Base-by-base conservation (phyloP, 2,113 vertebrate species). In the Monarcha castaneiventris region DNA sequence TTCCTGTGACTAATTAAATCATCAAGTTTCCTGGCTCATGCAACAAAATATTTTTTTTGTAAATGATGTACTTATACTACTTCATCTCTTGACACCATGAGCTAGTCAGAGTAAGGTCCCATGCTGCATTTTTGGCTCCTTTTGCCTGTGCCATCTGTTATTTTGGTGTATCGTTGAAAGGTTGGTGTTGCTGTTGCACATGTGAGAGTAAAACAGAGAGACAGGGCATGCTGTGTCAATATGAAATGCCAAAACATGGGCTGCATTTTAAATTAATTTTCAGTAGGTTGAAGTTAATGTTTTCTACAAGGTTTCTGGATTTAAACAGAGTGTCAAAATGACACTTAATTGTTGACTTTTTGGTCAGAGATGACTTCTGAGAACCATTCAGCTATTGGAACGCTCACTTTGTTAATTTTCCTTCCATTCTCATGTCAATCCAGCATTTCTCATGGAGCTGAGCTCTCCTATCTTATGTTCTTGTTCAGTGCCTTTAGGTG, bases 101-200 rank as follows among this genome's bases (percentile, higher is more conserved):
- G 63, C 69, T 58, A 87, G 54, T 81, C 80, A 76, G 61, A 68
- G 22, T 51, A 62, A 84, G 56, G 88, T 89, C 86, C 62, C 18
- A 14, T 41, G 51, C 35, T 95, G 46, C 26, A 63, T 61, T 94
- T 93, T 73, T 96, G 83, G 94, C 92, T 97, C 73, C 25, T 23
- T 94, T 78, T 94, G 88, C 43, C 35, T 81, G 68, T 76, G 66
- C 92, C 95, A 96, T 97, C 95, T 96, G 95, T 96, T 97, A 79
- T 94, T 96, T 91, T 93, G 77, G 48, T 78, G 43, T 76, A 58
- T 37, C 32, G 51, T 81, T 93, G 93, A 96, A 95, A 96, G 83
- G 80, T 46, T 91, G 84, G 37, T 96, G 76, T 87, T 96, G 54
- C 48, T 89, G 15, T 77, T 94, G 90, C 92, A 89, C 77, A 76